Conservation (phyloP, 37 sponge, comb jelly and placozoan genomes). For the Eunapius fragilis region DNA sequence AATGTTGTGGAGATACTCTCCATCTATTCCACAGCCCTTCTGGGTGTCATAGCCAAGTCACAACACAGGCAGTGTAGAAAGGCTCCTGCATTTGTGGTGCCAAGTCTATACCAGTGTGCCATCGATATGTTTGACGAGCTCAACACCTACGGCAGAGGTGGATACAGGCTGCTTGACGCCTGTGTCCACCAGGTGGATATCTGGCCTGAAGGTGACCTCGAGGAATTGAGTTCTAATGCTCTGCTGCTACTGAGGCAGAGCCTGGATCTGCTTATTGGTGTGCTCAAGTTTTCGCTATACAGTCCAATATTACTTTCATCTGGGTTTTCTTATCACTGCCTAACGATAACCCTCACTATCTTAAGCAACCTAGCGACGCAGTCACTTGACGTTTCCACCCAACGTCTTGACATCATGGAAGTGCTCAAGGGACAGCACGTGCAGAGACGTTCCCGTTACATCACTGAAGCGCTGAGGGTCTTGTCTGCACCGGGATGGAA, state of each 20-base stretch:
- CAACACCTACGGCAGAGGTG: background rate
- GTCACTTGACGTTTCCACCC: background rate
- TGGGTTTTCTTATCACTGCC: background rate
- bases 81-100: background rate
- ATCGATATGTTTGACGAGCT: background rate
- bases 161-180: background rate
- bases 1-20: background rate
- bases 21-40: background rate
- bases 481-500: background rate
- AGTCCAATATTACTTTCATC: background rate
- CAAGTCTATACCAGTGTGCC: background rate
- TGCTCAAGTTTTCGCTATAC: background rate
- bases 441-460: background rate
- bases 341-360: background rate
- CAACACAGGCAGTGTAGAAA: background rate
- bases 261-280: background rate
- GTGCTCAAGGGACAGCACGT: background rate
- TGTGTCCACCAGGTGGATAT: background rate
- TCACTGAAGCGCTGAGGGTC: background rate
- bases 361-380: background rate
- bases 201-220: background rate
- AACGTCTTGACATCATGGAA: background rate
- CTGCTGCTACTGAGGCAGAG: background rate
- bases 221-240: background rate
- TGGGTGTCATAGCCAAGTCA: background rate